Evolutionary conservation across 2,797 vertebrate genomes (phyloP).

Genomic region (Pogonophryne albipinna): DNA sequence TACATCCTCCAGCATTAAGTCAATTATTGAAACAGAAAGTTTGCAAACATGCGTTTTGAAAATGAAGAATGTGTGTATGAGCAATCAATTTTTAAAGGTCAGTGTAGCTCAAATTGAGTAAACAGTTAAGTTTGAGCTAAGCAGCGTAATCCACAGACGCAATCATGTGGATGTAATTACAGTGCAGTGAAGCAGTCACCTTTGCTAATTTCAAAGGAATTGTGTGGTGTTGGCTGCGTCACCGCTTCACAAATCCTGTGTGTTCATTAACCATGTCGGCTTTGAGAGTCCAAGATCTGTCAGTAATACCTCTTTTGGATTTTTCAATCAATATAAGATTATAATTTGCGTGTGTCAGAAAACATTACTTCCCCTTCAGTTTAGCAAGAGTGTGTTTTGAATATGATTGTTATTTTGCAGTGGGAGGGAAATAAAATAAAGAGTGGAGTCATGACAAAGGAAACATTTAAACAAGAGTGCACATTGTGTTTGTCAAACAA

Average conservation of each 20-base stretch:
- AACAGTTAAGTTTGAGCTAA: conserved; percentile 25
- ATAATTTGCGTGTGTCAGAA: conserved; percentile 7
- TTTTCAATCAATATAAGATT: conserved; percentile 12
- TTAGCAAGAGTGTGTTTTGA: conserved; percentile 3
- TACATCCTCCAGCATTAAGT: background rate
- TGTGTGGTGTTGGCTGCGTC: conserved; percentile 21
- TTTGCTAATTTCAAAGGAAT: conserved; percentile 58
- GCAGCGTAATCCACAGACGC: conserved; percentile 64
- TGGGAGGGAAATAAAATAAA: background rate
- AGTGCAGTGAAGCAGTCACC: conserved; percentile 67
- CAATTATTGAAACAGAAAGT: background rate
- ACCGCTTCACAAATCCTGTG: conserved; percentile 27
- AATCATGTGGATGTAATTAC: conserved; percentile 78
- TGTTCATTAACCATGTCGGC: conserved; percentile 35
- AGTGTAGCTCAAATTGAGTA: conserved; percentile 36
- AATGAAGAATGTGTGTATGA: background rate
- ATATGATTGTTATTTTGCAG: background rate
- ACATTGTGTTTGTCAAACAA: conserved; percentile 37
- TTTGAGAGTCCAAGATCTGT: conserved; percentile 20
- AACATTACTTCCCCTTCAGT: background rate
- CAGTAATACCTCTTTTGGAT: background rate
- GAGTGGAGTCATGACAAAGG: conserved; percentile 10
- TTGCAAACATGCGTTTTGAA: background rate
- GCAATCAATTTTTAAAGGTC: conserved; percentile 16
- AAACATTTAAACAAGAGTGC: conserved; percentile 38